A percentile compares a stretch with the other conserved stretches of the same genome.
Evolutionary conservation across 1,140 invertebrate genomes (phyloP).

Genomic region (Manduca sexta): DNA sequence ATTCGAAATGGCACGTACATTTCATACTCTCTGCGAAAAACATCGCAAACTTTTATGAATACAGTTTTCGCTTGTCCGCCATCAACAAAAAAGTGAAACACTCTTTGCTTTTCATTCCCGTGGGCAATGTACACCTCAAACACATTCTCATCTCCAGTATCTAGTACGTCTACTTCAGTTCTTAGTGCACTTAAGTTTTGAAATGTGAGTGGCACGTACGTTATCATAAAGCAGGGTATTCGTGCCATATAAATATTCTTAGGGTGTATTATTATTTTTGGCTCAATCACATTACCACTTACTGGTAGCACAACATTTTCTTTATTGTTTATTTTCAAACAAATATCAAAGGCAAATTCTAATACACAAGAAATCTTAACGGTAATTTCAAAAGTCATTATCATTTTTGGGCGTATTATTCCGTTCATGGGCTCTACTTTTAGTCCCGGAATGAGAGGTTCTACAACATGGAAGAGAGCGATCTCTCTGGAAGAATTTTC

Average conservation of each 20-base stretch:
- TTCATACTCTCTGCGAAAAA: slow-evolving; percentile 56
- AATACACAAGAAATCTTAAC: slow-evolving; percentile 56
- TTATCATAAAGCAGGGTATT: slow-evolving; percentile 50
- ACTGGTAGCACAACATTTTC: slow-evolving; percentile 54
- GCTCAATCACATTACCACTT: slow-evolving; percentile 56
- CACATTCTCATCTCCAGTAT: slow-evolving; percentile 50
- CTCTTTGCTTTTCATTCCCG: slow-evolving; percentile 49
- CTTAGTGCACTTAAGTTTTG: slow-evolving; percentile 46
- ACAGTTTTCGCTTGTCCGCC: slow-evolving; percentile 50
- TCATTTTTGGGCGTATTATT: slow-evolving; percentile 53
- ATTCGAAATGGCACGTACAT: slow-evolving; percentile 63
- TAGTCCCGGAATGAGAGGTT: slow-evolving; percentile 54
- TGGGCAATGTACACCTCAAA: slow-evolving; percentile 47
- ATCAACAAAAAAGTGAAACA: slow-evolving; percentile 44
- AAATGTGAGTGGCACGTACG: slow-evolving; percentile 52
- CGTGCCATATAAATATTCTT: slow-evolving; percentile 53
- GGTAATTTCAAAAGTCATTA: slow-evolving; percentile 46
- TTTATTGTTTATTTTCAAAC: slow-evolving; percentile 63
- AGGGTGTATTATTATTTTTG: slow-evolving; percentile 52
- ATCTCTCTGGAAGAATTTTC: slow-evolving; percentile 63
- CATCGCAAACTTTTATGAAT: slow-evolving; percentile 52
- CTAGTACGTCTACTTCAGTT: slow-evolving; percentile 40
- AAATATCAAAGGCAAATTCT: slow-evolving; percentile 53
- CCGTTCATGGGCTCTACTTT: slow-evolving; percentile 55
- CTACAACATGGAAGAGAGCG: slow-evolving; percentile 55